Conservation (phyloP, 2,797 vertebrate genomes). For the Sphenopsis melanotis region DNA sequence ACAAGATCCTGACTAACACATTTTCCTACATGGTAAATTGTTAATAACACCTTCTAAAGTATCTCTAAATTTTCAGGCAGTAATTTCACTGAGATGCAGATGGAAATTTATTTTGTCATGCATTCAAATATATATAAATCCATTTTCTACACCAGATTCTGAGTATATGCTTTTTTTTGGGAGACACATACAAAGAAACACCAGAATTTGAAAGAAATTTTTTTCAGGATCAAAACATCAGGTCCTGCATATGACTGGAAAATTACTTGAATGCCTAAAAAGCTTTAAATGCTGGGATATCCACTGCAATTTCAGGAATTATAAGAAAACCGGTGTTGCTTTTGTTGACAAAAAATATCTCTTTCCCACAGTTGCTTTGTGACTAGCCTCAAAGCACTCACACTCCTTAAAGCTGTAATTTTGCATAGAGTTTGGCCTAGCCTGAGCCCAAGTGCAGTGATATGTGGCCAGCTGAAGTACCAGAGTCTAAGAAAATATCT, state of each 20-base stretch:
- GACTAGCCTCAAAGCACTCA: not conserved
- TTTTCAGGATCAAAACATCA: not conserved
- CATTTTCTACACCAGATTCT: not conserved
- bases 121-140: not conserved
- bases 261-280: not conserved
- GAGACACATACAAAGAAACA: not conserved
- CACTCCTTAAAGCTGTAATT: not conserved
- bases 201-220: not conserved
- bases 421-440: fast-evolving
- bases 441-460: not conserved
- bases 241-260: fast-evolving
- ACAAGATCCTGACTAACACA: not conserved
- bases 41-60: not conserved
- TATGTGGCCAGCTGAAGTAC: not conserved
- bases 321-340: not conserved
- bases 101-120: not conserved
- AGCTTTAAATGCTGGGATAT: not conserved
- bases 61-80: not conserved
- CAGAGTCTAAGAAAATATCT: not conserved
- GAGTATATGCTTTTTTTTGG: not conserved
- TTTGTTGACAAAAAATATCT: not conserved
- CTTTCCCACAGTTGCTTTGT: not conserved
- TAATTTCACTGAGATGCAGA: not conserved
- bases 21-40: not conserved
- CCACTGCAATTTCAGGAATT: not conserved